Conservation (phyloP, 2,888 invertebrate species). For the Criorhina ranunculi region DNA sequence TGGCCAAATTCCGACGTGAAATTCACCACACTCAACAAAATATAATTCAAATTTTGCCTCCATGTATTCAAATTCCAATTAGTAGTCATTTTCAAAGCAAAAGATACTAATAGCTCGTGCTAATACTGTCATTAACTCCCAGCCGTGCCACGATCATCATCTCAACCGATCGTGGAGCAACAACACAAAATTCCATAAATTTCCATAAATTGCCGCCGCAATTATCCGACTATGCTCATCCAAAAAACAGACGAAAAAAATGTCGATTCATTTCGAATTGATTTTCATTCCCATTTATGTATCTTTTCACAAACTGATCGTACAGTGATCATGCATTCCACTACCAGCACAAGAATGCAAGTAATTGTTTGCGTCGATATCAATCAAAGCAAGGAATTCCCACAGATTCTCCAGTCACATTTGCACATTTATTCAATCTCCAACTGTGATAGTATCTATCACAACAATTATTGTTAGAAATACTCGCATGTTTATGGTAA, state of each 20-base stretch:
- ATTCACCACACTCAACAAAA: too few species aligned
- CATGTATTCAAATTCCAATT: not conserved
- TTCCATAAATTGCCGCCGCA: constrained; percentile 19
- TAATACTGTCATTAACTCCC: not conserved
- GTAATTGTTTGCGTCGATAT: constrained; percentile 50
- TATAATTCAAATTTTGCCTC: too few species aligned
- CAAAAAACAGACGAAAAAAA: constrained; percentile 5
- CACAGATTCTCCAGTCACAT: too few species aligned
- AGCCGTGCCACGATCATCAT: not conserved
- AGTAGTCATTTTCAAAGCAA: not conserved
- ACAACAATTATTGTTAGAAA: constrained; percentile 35
- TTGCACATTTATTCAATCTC: constrained; percentile 6
- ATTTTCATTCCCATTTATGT: constrained; percentile 30
- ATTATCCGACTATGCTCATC: constrained; percentile 5
- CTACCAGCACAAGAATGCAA: constrained; percentile 23
- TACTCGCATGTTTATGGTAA: constrained; percentile 47
- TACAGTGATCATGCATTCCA: constrained; percentile 50
- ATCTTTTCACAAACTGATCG: constrained; percentile 49
- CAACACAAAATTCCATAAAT: constrained; percentile 15
- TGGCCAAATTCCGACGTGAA: too few species aligned
- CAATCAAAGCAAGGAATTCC: constrained; percentile 64
- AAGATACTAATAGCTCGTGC: not conserved
- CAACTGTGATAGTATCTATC: constrained; percentile 19
- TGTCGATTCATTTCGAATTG: constrained; percentile 1
- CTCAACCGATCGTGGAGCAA: not conserved